A percentile compares a stretch with the other conserved stretches of the same genome.
Evolutionary conservation across 2,113 vertebrate species (phyloP).

Genomic region (Psilopsiagon aymara): DNA sequence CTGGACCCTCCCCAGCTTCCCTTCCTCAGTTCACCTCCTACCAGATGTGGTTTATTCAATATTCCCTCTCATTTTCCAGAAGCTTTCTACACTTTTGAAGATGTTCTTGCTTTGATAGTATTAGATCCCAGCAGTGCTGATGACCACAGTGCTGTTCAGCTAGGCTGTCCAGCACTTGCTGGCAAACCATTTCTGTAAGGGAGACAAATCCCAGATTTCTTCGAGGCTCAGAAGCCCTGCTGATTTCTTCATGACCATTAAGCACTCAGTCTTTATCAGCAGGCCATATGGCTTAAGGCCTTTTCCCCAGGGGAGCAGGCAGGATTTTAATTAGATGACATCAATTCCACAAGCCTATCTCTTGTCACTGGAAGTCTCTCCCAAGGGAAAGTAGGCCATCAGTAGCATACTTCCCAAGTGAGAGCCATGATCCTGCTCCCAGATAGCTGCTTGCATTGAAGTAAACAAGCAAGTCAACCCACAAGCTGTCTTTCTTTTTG

Average conservation of each 20-base stretch:
- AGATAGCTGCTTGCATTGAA: not conserved
- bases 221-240: not conserved
- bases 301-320: not conserved
- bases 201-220: not conserved
- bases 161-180: slow-evolving; percentile 74
- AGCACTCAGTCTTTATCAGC: not conserved
- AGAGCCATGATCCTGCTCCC: not conserved
- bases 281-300: not conserved
- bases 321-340: not conserved
- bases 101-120: slow-evolving; percentile 74
- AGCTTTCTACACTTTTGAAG: slow-evolving; percentile 75
- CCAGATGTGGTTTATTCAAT: slow-evolving; percentile 78
- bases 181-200: slow-evolving; percentile 71
- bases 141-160: slow-evolving; percentile 73
- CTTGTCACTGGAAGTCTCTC: not conserved
- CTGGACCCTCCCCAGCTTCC: not conserved
- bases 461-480: not conserved
- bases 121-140: slow-evolving; percentile 63
- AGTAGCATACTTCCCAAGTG: not conserved
- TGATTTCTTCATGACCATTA: not conserved
- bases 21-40: slow-evolving; percentile 74
- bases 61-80: slow-evolving; percentile 75
- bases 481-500: not conserved
- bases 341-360: not conserved
- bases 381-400: not conserved